These are phyloP conservation scores for Crocodylus rhombifer DNA, from an alignment of 2,797 vertebrate genomes.

Conservation along the genomic window DNA sequence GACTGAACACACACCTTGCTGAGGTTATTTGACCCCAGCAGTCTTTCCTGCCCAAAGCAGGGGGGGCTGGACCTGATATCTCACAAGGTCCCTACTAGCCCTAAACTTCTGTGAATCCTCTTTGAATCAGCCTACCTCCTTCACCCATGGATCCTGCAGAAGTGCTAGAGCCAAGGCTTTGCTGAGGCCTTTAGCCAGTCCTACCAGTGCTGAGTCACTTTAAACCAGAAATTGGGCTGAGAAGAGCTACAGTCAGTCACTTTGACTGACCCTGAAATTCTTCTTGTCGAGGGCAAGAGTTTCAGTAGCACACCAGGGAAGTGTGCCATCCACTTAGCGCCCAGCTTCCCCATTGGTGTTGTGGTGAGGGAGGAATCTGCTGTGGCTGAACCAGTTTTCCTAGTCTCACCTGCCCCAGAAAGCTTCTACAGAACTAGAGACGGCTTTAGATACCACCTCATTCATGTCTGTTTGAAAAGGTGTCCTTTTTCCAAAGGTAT, in stretches of 20 bases:
- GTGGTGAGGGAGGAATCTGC: background rate
- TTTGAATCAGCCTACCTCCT: no score
- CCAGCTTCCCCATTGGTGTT: background rate
- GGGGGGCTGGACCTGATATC: no score
- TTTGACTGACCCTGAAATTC: background rate
- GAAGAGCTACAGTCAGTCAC: background rate
- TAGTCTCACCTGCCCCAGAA: background rate
- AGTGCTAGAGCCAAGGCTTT: background rate
- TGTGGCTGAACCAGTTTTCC: background rate
- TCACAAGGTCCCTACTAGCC: no score
- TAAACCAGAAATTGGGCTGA: background rate
- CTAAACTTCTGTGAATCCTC: no score
- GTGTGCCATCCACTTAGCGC: background rate
- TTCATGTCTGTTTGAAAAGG: background rate
- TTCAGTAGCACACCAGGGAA: background rate
- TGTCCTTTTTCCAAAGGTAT: background rate
- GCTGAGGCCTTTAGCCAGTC: background rate
- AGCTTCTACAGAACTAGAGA: background rate
- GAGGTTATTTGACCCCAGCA: no score
- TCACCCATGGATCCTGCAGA: no score
- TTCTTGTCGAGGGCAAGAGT: background rate
- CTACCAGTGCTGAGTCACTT: background rate
- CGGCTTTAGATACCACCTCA: background rate
- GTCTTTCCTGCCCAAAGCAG: no score
- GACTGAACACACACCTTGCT: no score